Evolutionary conservation across 2,113 vertebrate species (phyloP), one percentile per base, ranked within the genome.

Genomic region (Sorex araneus): DNA sequence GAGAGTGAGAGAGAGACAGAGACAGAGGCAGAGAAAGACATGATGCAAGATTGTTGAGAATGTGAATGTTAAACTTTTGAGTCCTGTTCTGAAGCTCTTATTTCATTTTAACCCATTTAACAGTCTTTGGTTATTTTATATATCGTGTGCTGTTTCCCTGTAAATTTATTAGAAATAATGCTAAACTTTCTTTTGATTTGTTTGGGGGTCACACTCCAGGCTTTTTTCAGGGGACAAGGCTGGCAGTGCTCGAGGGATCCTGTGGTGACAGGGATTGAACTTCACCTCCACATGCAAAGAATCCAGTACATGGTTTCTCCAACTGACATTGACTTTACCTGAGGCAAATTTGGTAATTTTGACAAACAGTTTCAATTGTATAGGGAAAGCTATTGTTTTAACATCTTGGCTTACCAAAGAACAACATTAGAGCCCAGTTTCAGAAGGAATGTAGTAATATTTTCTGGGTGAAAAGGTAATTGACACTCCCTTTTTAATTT

Each of bases 331-430:
- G 23, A 43, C 45, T 66, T 91, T n/a, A 54, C 36, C 36, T 91
- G 66, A 19, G 75, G 71, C 60, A 79, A 70, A 69, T 79, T 57
- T 79, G 71, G 50, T 80, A 76, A 76, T 83, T 82, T 91, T 92
- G 60, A 87, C 8, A 86, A 74, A 71, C 45, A 84, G 30, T 86
- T 50, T 27, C 76, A 34, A 32, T 75, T 75, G 28, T 73, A 8
- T 71, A 91, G 92, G 45, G 74, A 90, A 93, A 92, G 64, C 15
- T 32, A 23, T n/a, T 84, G 13, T 79, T 94, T 84, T 76, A 89
- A 87, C 47, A 28, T 90, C 67, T 32, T 90, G 60, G 2, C 6
- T 45, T 80, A 23, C n/a, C 54, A 50, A 66, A 87, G 40, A 87
- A 90, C 3, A 92, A 34, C 40, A 10, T 66, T 84, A 84, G 81